These are phyloP conservation scores for Chauna torquata DNA, from an alignment of 2,113 vertebrate species.

Conservation along the genomic window DNA sequence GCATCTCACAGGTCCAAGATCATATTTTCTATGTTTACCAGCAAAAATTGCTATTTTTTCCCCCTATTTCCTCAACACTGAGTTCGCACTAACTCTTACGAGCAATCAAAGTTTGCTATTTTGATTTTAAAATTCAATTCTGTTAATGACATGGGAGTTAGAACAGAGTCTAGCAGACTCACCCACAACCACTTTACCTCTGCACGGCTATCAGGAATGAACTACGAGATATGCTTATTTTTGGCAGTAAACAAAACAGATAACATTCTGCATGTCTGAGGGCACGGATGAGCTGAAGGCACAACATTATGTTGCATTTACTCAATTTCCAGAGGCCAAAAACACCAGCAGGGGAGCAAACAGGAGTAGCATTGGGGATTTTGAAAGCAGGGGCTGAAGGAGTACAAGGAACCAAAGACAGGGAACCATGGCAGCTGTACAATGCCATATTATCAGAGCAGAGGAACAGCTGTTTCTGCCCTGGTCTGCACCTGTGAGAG, in stretches of 20 bases:
- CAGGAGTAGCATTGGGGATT: background rate
- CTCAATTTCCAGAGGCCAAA: background rate
- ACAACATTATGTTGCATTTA: accelerated
- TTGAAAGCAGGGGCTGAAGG: background rate
- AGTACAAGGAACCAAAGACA: background rate
- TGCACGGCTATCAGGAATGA: background rate
- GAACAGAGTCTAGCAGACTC: background rate
- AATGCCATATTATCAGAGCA: background rate
- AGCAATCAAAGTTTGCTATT: background rate
- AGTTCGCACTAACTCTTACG: accelerated
- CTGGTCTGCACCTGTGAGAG: background rate
- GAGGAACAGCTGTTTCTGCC: background rate
- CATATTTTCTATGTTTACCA: accelerated
- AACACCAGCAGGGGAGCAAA: background rate
- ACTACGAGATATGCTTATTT: background rate
- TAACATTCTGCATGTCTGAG: background rate
- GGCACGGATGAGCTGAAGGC: background rate
- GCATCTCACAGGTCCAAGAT: background rate
- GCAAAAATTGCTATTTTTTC: background rate
- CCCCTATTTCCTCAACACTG: accelerated
- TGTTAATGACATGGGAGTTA: accelerated
- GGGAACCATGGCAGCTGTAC: accelerated
- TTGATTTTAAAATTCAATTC: background rate
- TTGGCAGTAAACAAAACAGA: conserved; percentile 17
- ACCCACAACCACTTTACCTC: background rate